A percentile compares a stretch with the other conserved stretches of the same genome.
phyloP scores from a whole-genome alignment of 2,797 vertebrate genomes.

The Balearica regulorum region DNA sequence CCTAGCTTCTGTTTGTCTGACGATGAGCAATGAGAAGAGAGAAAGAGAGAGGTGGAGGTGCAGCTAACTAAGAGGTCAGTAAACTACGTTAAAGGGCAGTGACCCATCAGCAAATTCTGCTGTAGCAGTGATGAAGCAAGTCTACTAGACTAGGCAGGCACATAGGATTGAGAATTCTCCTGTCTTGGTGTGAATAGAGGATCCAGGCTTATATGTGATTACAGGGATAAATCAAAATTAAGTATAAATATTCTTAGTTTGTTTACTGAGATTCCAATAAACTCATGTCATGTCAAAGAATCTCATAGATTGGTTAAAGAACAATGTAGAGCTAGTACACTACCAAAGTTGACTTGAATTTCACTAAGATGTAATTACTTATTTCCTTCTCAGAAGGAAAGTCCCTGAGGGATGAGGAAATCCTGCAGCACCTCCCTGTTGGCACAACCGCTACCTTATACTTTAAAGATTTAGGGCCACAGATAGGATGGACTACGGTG shows the following conservation, averaged over 20 bases:
- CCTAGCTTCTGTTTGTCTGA: neutral
- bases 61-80: neutral
- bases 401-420: slow-evolving; percentile 82
- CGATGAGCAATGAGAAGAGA: neutral
- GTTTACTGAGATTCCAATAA: neutral
- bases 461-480: slow-evolving; percentile 88
- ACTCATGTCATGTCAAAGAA: neutral
- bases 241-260: neutral
- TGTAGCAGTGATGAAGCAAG: neutral
- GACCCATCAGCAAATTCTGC: neutral
- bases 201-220: neutral
- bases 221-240: neutral
- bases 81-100: neutral
- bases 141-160: neutral
- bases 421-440: slow-evolving; percentile 83
- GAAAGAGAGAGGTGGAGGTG: neutral
- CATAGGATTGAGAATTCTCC: neutral
- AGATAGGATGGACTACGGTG: slow-evolving; percentile 89
- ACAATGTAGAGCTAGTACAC: neutral
- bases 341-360: neutral
- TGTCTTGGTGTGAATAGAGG: neutral
- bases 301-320: neutral
- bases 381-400: slow-evolving; percentile 79
- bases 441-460: slow-evolving; percentile 86
- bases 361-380: slow-evolving; percentile 43